Base-by-base conservation (phyloP, 1,140 invertebrate genomes). In the Caerostris extrusa region DNA sequence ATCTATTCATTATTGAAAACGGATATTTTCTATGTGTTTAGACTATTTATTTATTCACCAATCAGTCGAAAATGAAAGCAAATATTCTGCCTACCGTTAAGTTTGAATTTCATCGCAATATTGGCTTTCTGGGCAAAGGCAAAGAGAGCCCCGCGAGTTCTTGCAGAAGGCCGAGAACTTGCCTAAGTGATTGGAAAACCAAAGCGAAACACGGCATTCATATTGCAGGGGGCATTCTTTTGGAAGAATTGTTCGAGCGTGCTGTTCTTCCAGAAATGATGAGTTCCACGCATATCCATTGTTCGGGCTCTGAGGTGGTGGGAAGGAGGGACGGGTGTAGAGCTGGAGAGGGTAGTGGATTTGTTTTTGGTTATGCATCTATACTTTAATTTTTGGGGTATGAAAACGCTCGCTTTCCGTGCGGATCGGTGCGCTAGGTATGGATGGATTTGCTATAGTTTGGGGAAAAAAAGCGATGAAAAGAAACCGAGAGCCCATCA, bases 131-230 rank as follows among this genome's bases (percentile, higher is more conserved):
- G 2, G 10, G 14, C 50, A 12, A 14, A 77, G 12, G 6, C 50
- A 77, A 34, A 34, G 34, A 34, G 34, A 14, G 19, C 34, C 61
- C 34, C 2, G n/a, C 14, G 61, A 67, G 3, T n/a, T 17, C 14
- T 77, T 53, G 10, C 50, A 12, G 12, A 0, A 77, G 34, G 10
- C 71, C 50, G 34, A 7, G 71, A 77, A 77, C 50, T 53, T 77
- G 19, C 71, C 34, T 77, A 77, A 77, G 71, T 77, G 71, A 77
- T 53, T 53, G 71, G 71, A 77, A 77, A 77, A 50, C 71, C 8
- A 53, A 50, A 77, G 34, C 50, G 71, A 53, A 64, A 64, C 61
- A 64, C 34, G 34, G 34, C 53, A 77, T 77, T 77, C 53, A 77
- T 77, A 77, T 77, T 77, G 71, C 71, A 53, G 34, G 8, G 7